Evolutionary conservation across 2,888 invertebrate genomes (phyloP), one percentile per base, ranked within the genome.

Genomic region (Lampropteryx suffumata): DNA sequence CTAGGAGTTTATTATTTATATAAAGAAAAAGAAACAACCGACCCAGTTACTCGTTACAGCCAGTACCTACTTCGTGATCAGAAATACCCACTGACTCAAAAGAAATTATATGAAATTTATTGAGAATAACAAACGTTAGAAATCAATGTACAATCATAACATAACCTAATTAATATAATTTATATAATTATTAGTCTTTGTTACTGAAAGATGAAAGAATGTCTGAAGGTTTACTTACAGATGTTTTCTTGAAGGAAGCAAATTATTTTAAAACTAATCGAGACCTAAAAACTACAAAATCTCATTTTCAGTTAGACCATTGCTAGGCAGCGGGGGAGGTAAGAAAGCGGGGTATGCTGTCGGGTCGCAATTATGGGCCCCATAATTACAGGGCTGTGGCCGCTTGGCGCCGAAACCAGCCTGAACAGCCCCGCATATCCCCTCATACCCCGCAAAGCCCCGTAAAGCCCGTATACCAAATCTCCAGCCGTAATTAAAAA

Each of bases 401-500:
- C 82, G 84, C 80, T 76, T 82, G 83, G 84, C 86, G 87, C 87
- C 88, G 82, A 86, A 79, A 83, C 84, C 79, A 79, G 77, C 77
- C 76, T 29, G 52, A 29, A 40, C 43, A 9, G 37, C 48, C 52
- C 42, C 52, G 34, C 52, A 34, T 39, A 14, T 43, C 52, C 52
- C 79, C 77, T 73, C 71, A 71, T n/a, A 11, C 51, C 50, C 46
- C 46, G 36, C 50, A 51, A 46, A 42, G 51, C 43, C 48, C 77
- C 73, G 74, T 74, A 69, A 76, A 74, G 79, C n/a, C n/a, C n/a
- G n/a, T n/a, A n/a, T n/a, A n/a, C n/a, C 79, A 78, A 84, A 82
- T 83, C 85, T 83, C 79, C 84, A 74, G 82, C 78, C 85, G 79
- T 89, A 90, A 90, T 90, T 90, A 90, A 90, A 89, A 90, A 89